A percentile compares a stretch with the other conserved stretches of the same genome.
These are phyloP conservation scores for Drosophila azteca DNA, from an alignment of 1,140 invertebrate species.

Conservation along the genomic window DNA sequence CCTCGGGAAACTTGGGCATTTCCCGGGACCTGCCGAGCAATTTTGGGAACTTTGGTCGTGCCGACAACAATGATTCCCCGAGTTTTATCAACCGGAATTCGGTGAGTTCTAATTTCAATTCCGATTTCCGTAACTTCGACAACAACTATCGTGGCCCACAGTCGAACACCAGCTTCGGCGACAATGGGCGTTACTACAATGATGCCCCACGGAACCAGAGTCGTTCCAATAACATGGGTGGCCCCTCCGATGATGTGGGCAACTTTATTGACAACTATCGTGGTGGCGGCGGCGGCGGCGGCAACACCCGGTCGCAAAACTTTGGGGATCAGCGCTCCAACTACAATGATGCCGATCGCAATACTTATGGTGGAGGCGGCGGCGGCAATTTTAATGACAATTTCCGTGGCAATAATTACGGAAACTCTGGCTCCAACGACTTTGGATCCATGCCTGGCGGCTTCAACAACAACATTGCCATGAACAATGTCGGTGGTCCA, in stretches of 20 bases:
- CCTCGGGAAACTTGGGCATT: neutral
- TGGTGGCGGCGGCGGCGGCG: no score
- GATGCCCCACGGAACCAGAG: conserved; percentile 20
- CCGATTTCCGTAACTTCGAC: conserved; percentile 1
- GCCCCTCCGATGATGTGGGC: no score
- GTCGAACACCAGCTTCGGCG: conserved; percentile 11
- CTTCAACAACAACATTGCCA: conserved; percentile 37
- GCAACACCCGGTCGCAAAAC: no score
- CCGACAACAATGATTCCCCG: conserved; percentile 9
- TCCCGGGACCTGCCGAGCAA: no score
- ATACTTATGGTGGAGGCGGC: conserved; percentile 16
- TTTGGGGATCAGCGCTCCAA: no score
- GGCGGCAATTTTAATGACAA: conserved; percentile 24
- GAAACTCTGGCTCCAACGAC: conserved; percentile 12
- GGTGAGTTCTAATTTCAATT: conserved; percentile 19
- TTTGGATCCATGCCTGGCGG: conserved; percentile 1
- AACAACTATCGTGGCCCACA: conserved; percentile 16
- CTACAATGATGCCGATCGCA: conserved; percentile 8
- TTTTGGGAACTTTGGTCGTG: no score
- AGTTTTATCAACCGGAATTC: neutral
- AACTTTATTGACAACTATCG: no score
- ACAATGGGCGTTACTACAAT: conserved; percentile 5
- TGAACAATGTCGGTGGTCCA: no score
- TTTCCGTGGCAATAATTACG: conserved; percentile 16
- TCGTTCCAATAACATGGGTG: neutral